phyloP scores from a whole-genome alignment of 23 tunicate species.

The Ascidia mentula region DNA sequence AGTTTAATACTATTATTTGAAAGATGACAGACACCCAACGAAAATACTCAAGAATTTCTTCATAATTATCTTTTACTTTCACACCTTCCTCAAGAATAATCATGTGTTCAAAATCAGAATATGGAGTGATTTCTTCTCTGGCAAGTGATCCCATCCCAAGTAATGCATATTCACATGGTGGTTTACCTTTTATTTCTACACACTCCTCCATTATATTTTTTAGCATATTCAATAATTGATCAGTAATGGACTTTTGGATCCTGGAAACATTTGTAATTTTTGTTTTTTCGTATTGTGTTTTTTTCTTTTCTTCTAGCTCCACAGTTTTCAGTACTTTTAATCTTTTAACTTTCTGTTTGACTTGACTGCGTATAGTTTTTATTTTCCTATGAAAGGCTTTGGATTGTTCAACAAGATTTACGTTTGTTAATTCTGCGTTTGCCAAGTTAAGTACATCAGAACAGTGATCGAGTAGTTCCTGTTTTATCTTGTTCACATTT shows the following conservation, averaged over 20 bases:
- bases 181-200: constrained; percentile 31
- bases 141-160: constrained; percentile 53
- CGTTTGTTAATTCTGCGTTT: neutral
- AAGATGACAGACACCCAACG: constrained; percentile 53
- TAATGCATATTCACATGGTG: constrained; percentile 45
- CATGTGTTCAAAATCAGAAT: constrained; percentile 38
- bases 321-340: neutral
- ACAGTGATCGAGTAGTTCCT: constrained; percentile 25
- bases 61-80: neutral
- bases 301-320: neutral
- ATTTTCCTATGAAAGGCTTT: neutral
- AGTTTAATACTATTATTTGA: constrained; percentile 38
- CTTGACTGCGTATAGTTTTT: neutral
- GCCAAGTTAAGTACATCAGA: constrained; percentile 21
- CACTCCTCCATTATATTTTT: constrained; percentile 22
- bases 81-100: constrained; percentile 38
- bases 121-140: constrained; percentile 45
- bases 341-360: neutral
- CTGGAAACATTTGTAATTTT: no score
- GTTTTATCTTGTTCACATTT: constrained; percentile 7
- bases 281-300: no score
- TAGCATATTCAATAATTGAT: constrained; percentile 24
- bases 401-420: neutral
- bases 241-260: constrained; percentile 28
- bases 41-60: constrained; percentile 44